A percentile compares a stretch with the other conserved stretches of the same genome.
These are phyloP conservation scores for Eospalax fontanierii DNA, from an alignment of 2,797 vertebrate genomes.

Conservation along the genomic window DNA sequence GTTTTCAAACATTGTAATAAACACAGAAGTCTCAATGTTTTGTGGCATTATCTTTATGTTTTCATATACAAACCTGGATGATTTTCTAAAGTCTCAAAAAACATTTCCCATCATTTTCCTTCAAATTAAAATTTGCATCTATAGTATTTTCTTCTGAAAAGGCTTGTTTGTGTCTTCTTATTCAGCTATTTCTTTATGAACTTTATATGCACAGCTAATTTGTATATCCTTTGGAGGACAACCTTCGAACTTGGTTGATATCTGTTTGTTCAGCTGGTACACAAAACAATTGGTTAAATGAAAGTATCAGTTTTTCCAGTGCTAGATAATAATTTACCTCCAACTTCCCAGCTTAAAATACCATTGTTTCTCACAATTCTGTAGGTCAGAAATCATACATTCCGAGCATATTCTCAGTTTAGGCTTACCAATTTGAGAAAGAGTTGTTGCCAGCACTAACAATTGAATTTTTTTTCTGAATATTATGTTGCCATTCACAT, in stretches of 20 bases:
- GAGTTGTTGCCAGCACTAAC: neutral
- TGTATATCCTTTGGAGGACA: neutral
- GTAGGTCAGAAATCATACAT: neutral
- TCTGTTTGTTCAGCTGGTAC: neutral
- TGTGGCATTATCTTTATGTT: neutral
- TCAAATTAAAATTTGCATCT: neutral
- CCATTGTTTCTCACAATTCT: neutral
- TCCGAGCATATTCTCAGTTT: neutral
- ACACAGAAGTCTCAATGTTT: neutral
- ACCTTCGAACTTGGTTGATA: neutral
- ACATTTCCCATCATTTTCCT: neutral
- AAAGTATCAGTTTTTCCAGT: neutral
- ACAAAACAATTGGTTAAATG: neutral
- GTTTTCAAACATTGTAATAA: neutral
- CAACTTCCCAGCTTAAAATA: neutral
- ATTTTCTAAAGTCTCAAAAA: neutral
- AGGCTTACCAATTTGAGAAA: neutral
- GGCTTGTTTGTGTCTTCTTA: neutral
- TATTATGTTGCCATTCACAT: neutral
- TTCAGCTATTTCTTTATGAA: neutral
- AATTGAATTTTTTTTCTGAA: neutral
- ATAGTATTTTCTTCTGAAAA: neutral
- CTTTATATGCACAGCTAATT: constrained; percentile 8
- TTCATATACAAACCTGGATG: neutral
- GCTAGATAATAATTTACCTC: neutral